phyloP scores from a whole-genome alignment of 2,113 vertebrate species.

The Glaucidium brasilianum region DNA sequence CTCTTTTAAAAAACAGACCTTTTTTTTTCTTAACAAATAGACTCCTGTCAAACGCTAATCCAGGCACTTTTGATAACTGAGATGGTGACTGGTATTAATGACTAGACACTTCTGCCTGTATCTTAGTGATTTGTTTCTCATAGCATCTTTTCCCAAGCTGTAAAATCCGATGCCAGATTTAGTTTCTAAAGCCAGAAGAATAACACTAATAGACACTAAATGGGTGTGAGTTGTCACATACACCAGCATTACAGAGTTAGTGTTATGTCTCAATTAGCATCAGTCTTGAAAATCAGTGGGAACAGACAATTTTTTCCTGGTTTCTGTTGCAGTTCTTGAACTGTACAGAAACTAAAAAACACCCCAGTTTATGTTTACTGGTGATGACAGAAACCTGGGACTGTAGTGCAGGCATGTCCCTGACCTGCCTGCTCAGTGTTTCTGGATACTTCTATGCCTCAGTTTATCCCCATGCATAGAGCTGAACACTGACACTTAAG shows the following conservation, averaged over 20 bases:
- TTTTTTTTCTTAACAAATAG: conserved; percentile 8
- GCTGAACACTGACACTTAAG: neutral
- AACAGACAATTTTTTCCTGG: neutral
- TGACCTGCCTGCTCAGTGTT: neutral
- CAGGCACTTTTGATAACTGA: neutral
- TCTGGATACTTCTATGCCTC: neutral
- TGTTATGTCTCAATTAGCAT: conserved; percentile 44
- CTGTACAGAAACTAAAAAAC: neutral
- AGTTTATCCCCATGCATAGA: neutral
- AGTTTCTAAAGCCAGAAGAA: conserved; percentile 7
- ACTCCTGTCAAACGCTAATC: neutral
- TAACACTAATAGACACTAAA: conserved; percentile 36
- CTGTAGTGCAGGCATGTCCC: neutral
- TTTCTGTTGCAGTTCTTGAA: neutral
- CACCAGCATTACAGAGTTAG: neutral
- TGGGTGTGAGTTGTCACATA: conserved; percentile 3
- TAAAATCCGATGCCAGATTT: conserved; percentile 25
- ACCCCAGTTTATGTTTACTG: neutral
- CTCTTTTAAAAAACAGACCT: neutral
- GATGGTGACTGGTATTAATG: neutral
- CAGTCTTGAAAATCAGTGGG: neutral
- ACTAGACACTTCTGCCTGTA: neutral
- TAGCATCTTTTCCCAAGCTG: conserved; percentile 12
- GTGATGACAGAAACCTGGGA: neutral
- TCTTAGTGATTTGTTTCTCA: neutral